Evolutionary conservation across 2,888 invertebrate genomes (phyloP).

Genomic region (Drosophila pseudotalamancana): DNA sequence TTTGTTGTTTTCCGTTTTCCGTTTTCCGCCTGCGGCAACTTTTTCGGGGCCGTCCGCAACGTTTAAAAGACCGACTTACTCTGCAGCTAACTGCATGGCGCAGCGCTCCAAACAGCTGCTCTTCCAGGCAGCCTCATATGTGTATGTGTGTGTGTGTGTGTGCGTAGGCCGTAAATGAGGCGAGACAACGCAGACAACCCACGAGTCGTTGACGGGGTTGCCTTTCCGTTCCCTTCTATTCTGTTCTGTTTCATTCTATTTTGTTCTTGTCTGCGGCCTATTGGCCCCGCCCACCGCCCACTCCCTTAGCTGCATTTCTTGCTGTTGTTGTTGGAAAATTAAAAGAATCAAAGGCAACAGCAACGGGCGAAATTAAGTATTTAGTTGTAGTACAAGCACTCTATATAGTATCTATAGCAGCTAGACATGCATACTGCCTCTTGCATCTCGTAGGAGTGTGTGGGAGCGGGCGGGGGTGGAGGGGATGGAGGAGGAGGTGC

Average conservation of each 20-base stretch:
- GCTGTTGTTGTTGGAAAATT: slow-evolving; percentile 66
- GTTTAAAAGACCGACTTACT: slow-evolving; percentile 76
- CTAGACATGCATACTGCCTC: slow-evolving; percentile 59
- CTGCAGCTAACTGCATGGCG: slow-evolving; percentile 61
- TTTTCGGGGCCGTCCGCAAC: slow-evolving; percentile 53
- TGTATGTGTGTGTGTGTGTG: slow-evolving; percentile 23
- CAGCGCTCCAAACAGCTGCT: slow-evolving; percentile 65
- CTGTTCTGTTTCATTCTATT: slow-evolving; percentile 32
- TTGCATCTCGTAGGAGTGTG: slow-evolving; percentile 30
- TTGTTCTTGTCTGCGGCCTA: slow-evolving; percentile 32
- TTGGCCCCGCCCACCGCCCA: slow-evolving; percentile 11
- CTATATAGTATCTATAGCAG: slow-evolving; percentile 54
- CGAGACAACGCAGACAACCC: slow-evolving; percentile 60
- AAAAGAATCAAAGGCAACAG: slow-evolving; percentile 78
- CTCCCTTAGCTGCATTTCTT: neutral
- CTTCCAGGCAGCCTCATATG: slow-evolving; percentile 62
- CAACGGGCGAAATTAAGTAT: slow-evolving; percentile 76
- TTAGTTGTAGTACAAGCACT: slow-evolving; percentile 65
- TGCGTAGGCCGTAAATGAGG: slow-evolving; percentile 74
- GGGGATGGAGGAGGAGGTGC: neutral
- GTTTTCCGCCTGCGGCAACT: slow-evolving; percentile 1
- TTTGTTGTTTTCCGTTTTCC: no score
- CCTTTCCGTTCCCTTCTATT: slow-evolving; percentile 26
- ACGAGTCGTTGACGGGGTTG: slow-evolving; percentile 20
- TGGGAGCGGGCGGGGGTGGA: neutral